phyloP scores from a whole-genome alignment of 2,113 vertebrate species.

The Myotis davidii region DNA sequence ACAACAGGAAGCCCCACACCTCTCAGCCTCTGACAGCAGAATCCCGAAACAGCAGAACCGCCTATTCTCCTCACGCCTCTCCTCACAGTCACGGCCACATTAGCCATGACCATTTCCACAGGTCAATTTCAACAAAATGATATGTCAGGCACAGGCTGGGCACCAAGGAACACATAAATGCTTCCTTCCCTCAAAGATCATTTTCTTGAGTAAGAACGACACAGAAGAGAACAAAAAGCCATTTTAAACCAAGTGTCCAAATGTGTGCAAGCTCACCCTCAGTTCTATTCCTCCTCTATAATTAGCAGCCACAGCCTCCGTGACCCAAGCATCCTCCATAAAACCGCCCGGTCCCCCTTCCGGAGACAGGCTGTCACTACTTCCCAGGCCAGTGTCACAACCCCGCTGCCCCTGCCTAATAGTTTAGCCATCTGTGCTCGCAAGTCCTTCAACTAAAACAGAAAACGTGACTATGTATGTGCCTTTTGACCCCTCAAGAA shows the following conservation, averaged over 20 bases:
- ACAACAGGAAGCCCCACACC: not conserved
- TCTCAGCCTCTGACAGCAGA: not conserved
- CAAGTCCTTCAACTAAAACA: not conserved
- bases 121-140: slow-evolving; percentile 44
- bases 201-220: not conserved
- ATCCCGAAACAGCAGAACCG: not conserved
- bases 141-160: slow-evolving; percentile 10
- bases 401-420: not conserved
- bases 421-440: not conserved
- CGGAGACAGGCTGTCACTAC: not conserved
- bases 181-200: slow-evolving; percentile 45
- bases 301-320: not conserved
- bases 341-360: not conserved
- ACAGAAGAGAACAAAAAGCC: not conserved
- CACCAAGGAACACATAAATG: slow-evolving; percentile 30
- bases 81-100: not conserved
- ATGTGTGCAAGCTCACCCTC: not conserved
- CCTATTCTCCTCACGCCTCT: not conserved
- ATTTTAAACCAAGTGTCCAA: not conserved
- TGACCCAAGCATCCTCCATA: not conserved
- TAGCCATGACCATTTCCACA: not conserved
- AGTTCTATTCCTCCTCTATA: not conserved
- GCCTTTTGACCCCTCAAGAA: not conserved
- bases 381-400: not conserved
- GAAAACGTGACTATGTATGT: not conserved